Percentiles rank a stretch among this genome's conserved stretches.
Conservation (phyloP, 2,797 vertebrate genomes). For the Mus spretus region DNA sequence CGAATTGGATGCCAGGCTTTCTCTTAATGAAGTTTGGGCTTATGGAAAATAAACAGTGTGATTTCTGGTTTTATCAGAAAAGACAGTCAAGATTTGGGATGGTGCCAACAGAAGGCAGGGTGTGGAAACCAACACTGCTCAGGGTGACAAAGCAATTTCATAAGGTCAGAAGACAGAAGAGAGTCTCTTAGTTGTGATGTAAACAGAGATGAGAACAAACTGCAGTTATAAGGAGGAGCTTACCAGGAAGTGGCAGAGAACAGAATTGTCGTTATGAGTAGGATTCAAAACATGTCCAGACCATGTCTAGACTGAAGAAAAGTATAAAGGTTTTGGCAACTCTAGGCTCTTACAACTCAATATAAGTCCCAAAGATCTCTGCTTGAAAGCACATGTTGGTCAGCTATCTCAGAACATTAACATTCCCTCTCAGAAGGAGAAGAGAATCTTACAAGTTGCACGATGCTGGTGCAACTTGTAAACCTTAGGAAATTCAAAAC, state of each 20-base stretch:
- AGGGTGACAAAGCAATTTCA: not conserved
- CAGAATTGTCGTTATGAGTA: not conserved
- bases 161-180: not conserved
- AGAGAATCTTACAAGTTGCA: no score
- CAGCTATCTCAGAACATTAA: not conserved
- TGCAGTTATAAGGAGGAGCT: no score
- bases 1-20: constrained; percentile 1
- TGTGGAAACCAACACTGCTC: not conserved
- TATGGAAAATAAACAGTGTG: constrained; percentile 53
- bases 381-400: not conserved
- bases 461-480: not conserved
- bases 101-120: not conserved
- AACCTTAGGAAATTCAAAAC: not conserved
- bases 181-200: not conserved
- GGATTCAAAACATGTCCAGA: not conserved
- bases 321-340: not conserved
- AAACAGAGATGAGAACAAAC: constrained; percentile 24
- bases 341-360: not conserved
- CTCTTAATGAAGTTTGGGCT: not conserved
- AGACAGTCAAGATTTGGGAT: not conserved
- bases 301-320: not conserved
- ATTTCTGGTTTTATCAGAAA: not conserved
- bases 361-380: not conserved
- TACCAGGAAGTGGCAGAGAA: not conserved
- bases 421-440: not conserved